These are phyloP conservation scores for Diarsia dahlii DNA, from an alignment of 2,888 invertebrate genomes.

Conservation along the genomic window DNA sequence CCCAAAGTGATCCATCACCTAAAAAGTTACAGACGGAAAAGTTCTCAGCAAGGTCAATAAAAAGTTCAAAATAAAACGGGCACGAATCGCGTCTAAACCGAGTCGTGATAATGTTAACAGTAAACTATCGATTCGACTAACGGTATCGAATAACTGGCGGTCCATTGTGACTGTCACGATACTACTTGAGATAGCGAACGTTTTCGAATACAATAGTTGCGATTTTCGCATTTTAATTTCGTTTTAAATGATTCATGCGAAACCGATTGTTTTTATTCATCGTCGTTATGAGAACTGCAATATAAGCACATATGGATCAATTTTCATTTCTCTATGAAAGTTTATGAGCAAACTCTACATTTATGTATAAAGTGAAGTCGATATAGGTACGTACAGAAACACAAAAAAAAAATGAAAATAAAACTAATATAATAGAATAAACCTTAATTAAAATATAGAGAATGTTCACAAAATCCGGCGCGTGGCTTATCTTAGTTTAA, in stretches of 20 bases:
- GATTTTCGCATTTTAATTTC: slow-evolving; percentile 56
- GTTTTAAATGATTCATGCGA: slow-evolving; percentile 53
- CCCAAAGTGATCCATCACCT: neutral
- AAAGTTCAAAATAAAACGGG: slow-evolving; percentile 53
- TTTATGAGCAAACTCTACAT: too few species aligned
- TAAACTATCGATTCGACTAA: slow-evolving; percentile 81
- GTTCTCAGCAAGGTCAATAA: slow-evolving; percentile 41
- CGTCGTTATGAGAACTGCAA: neutral
- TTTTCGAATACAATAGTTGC: slow-evolving; percentile 69
- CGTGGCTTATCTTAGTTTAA: slow-evolving; percentile 34
- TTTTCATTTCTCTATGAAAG: neutral
- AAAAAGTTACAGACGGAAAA: slow-evolving; percentile 37
- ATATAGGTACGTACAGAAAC: neutral
- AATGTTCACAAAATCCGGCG: slow-evolving; percentile 8
- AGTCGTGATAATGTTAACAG: slow-evolving; percentile 80
- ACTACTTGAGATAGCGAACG: slow-evolving; percentile 68
- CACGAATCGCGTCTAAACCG: slow-evolving; percentile 65
- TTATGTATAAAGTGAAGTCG: neutral
- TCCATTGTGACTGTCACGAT: slow-evolving; percentile 63
- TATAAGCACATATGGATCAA: neutral
- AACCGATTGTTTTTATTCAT: slow-evolving; percentile 12
- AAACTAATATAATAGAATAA: neutral
- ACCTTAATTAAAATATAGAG: slow-evolving; percentile 45
- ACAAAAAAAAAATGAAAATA: neutral
- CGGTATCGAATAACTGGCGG: slow-evolving; percentile 73